Percentiles rank a stretch among this genome's conserved stretches.
Evolutionary conservation across 2,888 invertebrate genomes (phyloP).

Genomic region (Ophraella communa): DNA sequence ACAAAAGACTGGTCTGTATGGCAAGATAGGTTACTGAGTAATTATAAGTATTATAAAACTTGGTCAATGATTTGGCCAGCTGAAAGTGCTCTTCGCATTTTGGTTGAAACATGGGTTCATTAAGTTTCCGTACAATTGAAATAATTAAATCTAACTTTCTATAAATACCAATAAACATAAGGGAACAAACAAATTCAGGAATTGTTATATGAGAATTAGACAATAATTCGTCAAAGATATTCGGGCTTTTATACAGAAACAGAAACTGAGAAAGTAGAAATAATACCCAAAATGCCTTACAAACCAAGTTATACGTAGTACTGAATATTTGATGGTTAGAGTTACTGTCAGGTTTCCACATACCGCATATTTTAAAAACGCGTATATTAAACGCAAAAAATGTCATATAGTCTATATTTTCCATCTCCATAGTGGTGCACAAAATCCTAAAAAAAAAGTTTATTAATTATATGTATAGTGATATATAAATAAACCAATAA

Average conservation of each 20-base stretch:
- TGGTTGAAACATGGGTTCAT: constrained; percentile 21
- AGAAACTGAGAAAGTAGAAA: constrained; percentile 17
- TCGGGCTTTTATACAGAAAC: constrained; percentile 8
- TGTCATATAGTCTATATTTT: not conserved
- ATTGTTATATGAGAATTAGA: not conserved
- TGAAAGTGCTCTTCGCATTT: constrained; percentile 16
- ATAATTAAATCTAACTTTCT: constrained; percentile 15
- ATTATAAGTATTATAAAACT: constrained; percentile 10
- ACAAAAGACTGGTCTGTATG: constrained; percentile 16
- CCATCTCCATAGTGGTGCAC: too few relatives aligned
- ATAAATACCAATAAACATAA: constrained; percentile 6
- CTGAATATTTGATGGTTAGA: not conserved
- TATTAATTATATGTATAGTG: too few relatives aligned
- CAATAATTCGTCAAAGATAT: constrained; percentile 5
- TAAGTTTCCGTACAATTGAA: constrained; percentile 7
- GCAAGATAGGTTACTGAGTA: constrained; percentile 17
- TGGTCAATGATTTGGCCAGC: not conserved
- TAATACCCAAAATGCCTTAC: not conserved
- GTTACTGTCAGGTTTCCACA: constrained; percentile 16
- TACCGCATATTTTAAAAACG: constrained; percentile 10
- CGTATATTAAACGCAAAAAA: constrained; percentile 15
- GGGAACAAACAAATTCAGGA: not conserved
- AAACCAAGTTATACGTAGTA: not conserved
- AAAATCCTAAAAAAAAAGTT: too few relatives aligned
- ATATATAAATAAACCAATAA: too few relatives aligned